Base-by-base conservation (phyloP, 2,797 vertebrate species). In the Tangara arthus region DNA sequence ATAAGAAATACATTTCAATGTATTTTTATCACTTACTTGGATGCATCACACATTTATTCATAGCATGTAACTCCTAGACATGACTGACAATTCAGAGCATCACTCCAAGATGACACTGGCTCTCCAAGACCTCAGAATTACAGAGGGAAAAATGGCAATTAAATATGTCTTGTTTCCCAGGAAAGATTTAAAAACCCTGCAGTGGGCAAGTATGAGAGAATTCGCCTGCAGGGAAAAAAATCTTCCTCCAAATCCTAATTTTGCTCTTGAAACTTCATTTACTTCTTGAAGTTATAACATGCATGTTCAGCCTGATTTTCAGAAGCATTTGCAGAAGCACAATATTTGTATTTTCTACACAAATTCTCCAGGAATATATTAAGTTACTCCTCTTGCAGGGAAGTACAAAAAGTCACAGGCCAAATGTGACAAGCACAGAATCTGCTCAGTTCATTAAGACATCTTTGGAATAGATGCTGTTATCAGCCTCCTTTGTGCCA, bases 401-500 rank as follows among this genome's bases (percentile, higher is more conserved):
- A 82, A 93, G 71, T 11, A 92, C 82, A 87, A 75, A 85, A 94
- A 85, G 39, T 83, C 92, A 80, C 30, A 80, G 89, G 72, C 18
- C 81, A 85, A 89, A 87, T 14, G 21, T 0, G 15, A 71, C 46
- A 64, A 80, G 61, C 53, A 52, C n/a, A 61, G 64, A 71, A 73
- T 85, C 61, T 81, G 71, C 47, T 75, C 0, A 0, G 65, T 34
- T 91, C 5, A 3, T 69, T 80, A 77, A 50, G 65, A 53, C 34
- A 20, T 65, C 83, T 83, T 69, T 68, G 70, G 55, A 92, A 66
- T 83, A 91, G 77, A 92, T 60, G 66, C 70, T 80, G 82, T n/a
- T 87, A 89, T 22, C 60, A 80, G 53, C 42, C 34, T 47, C 42
- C 72, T 63, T 21, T 28, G 42, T n/a, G 35, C 44, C 30, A 88